Evolutionary conservation across 2,113 vertebrate genomes (phyloP).

Genomic region (Aramus guarauna): DNA sequence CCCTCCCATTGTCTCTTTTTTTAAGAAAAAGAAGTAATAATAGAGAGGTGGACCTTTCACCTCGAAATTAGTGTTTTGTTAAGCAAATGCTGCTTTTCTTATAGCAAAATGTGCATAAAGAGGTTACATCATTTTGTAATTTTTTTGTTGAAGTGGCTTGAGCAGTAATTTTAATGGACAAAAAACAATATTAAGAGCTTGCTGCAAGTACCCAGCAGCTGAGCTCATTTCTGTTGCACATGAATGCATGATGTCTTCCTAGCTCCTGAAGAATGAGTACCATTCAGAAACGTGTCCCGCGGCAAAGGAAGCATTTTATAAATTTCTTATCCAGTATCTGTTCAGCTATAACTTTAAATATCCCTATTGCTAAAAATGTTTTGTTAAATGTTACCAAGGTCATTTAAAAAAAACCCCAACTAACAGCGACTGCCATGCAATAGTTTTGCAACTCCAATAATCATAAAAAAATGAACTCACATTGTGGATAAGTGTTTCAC

Average conservation of each 20-base stretch:
- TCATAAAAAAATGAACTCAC: constrained; percentile 71
- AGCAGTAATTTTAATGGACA: not conserved
- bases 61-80: not conserved
- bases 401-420: not conserved
- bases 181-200: not conserved
- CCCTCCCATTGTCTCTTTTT: not conserved
- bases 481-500: constrained; percentile 91
- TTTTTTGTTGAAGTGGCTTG: not conserved
- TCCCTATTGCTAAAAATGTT: not conserved
- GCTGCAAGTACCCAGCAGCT: not conserved
- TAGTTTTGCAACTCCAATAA: not conserved
- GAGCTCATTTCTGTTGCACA: not conserved
- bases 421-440: fast-evolving
- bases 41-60: not conserved
- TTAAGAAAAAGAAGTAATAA: not conserved
- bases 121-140: not conserved
- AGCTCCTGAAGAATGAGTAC: not conserved
- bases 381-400: not conserved
- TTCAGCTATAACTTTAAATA: not conserved
- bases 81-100: not conserved
- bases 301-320: not conserved
- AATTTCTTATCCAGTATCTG: not conserved
- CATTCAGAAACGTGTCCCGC: not conserved
- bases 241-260: not conserved
- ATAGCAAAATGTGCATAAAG: not conserved